Percentiles rank a stretch among this genome's conserved stretches.
These are phyloP conservation scores for Enteromius mattozi DNA, from an alignment of 2,797 vertebrate species.

Conservation along the genomic window DNA sequence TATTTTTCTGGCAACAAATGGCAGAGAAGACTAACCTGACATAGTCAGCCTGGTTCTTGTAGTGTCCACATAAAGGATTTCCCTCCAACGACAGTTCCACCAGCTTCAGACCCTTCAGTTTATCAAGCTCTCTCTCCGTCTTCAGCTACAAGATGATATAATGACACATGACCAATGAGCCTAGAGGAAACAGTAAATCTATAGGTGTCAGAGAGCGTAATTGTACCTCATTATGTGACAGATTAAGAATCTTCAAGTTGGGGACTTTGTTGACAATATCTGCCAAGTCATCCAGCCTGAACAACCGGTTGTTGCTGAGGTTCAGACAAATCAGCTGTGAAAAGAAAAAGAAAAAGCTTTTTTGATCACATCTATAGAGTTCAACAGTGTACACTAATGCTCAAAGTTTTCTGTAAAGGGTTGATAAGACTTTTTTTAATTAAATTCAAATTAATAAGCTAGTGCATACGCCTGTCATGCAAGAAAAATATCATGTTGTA, in stretches of 20 bases:
- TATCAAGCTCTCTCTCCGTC: constrained; percentile 88
- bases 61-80: constrained; percentile 85
- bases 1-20: not conserved
- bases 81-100: constrained; percentile 88
- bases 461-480: too few species aligned
- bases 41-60: constrained; percentile 87
- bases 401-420: not conserved
- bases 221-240: constrained; percentile 87
- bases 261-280: constrained; percentile 83
- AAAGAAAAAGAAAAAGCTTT: not conserved
- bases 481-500: constrained; percentile 57
- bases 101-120: constrained; percentile 87
- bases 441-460: too few species aligned
- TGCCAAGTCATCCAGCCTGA: constrained; percentile 83
- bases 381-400: not conserved
- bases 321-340: constrained; percentile 85
- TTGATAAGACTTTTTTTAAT: too few species aligned
- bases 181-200: not conserved
- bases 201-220: not conserved
- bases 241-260: constrained; percentile 87
- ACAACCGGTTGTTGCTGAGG: constrained; percentile 87
- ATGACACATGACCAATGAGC: not conserved
- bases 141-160: constrained; percentile 78
- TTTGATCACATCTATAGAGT: not conserved
- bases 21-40: constrained; percentile 84